These are phyloP conservation scores for Tyrophagus putrescentiae DNA, from an alignment of 1,140 invertebrate genomes.

Conservation along the genomic window DNA sequence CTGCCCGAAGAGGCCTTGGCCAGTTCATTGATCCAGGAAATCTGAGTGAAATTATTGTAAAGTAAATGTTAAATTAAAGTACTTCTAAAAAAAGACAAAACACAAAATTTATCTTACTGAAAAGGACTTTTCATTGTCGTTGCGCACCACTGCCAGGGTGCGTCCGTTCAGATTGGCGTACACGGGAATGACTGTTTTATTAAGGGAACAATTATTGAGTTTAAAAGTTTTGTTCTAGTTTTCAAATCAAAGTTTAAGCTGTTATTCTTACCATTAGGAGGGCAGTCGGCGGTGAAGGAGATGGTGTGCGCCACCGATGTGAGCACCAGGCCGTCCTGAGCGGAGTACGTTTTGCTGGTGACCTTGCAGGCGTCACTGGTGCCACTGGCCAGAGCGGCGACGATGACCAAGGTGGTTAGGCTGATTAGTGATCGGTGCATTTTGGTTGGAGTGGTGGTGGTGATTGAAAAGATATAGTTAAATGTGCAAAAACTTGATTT, in stretches of 20 bases:
- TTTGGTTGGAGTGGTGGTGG: too few species aligned
- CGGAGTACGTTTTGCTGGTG: conserved; percentile 50
- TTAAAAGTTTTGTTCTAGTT: too few species aligned
- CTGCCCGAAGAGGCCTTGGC: conserved; percentile 60
- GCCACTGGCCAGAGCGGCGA: neutral
- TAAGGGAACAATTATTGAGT: conserved; percentile 25
- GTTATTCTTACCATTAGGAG: conserved; percentile 33
- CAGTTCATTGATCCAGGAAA: conserved; percentile 78
- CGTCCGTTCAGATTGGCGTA: conserved; percentile 73
- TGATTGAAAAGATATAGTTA: too few species aligned
- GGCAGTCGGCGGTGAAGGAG: conserved; percentile 39
- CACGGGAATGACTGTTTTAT: conserved; percentile 44
- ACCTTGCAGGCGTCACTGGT: neutral
- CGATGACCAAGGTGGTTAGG: too few species aligned
- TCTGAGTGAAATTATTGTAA: conserved; percentile 27
- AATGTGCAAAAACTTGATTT: too few species aligned
- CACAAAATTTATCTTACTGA: too few species aligned
- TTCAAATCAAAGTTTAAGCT: too few species aligned
- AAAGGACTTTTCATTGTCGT: too few species aligned
- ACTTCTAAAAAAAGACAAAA: too few species aligned
- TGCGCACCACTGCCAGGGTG: conserved; percentile 53
- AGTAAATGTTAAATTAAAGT: too few species aligned
- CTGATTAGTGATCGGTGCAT: too few species aligned
- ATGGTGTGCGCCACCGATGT: conserved; percentile 47
- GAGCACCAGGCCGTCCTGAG: conserved; percentile 73